A percentile compares a stretch with the other conserved stretches of the same genome.
These are phyloP conservation scores for Mormyrus hasselquistii DNA, from an alignment of 2,797 vertebrate genomes.

Conservation along the genomic window DNA sequence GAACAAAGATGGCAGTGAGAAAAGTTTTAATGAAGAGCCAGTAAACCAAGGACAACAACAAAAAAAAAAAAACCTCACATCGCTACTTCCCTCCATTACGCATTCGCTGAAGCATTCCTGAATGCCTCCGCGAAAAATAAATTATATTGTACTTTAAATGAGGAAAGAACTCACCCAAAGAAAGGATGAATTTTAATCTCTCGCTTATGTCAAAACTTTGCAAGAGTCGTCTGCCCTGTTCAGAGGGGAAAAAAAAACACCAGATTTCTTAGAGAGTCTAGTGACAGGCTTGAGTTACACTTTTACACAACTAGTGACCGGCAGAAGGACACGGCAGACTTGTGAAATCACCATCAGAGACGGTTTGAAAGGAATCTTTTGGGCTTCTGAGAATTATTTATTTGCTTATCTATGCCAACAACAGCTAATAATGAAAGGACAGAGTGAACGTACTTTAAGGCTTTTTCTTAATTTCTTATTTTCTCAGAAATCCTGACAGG, in stretches of 20 bases:
- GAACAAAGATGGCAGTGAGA: neutral
- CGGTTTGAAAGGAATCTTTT: neutral
- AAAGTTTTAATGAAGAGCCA: neutral
- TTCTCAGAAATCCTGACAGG: neutral
- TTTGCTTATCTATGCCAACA: neutral
- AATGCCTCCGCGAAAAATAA: neutral
- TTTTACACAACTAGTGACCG: neutral
- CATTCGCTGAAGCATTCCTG: neutral
- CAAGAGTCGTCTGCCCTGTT: conserved; percentile 82
- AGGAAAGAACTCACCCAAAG: conserved; percentile 69
- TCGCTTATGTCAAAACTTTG: conserved; percentile 87
- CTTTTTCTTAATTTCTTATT: neutral
- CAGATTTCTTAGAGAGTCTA: neutral
- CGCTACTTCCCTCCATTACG: neutral
- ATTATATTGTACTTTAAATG: neutral
- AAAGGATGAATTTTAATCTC: conserved; percentile 85
- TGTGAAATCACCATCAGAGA: neutral
- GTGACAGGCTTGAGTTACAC: neutral
- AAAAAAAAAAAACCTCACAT: neutral
- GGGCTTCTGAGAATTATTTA: neutral
- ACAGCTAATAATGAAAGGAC: neutral
- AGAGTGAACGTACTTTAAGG: neutral
- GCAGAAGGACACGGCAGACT: neutral
- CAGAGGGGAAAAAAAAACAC: conserved; percentile 5
- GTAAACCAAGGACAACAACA: neutral